Conservation (phyloP, 2,797 vertebrate genomes). For the Microchirus variegatus region DNA sequence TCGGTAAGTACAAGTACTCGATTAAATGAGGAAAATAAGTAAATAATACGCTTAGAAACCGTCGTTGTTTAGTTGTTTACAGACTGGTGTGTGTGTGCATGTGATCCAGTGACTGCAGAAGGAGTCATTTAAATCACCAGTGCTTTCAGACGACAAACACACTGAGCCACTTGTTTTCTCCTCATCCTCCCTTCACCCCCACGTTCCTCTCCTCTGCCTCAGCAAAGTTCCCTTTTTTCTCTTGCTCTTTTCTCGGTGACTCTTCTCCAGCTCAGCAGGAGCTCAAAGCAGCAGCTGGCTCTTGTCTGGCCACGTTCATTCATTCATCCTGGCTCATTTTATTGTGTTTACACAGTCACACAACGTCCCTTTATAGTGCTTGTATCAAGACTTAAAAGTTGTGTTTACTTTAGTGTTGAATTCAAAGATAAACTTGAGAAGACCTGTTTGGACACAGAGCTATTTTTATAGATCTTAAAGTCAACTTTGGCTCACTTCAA, state of each 20-base stretch:
- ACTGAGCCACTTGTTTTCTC: constrained; percentile 60
- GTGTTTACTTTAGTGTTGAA: no score
- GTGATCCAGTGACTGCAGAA: constrained; percentile 35
- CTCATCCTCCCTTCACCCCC: neutral
- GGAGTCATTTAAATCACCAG: constrained; percentile 51
- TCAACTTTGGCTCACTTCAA: no score
- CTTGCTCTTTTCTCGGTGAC: constrained; percentile 11
- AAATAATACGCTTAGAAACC: no score
- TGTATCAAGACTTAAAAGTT: neutral
- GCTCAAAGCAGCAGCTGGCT: constrained; percentile 53
- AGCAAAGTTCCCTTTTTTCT: constrained; percentile 25
- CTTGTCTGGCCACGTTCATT: constrained; percentile 31
- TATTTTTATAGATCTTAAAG: no score
- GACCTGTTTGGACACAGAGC: no score
- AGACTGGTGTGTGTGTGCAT: constrained; percentile 1
- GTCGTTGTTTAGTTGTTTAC: no score
- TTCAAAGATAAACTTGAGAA: neutral
- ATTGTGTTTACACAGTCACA: neutral
- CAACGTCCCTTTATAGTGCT: neutral
- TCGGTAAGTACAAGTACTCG: no score
- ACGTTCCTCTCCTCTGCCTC: constrained; percentile 55
- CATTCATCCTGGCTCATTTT: constrained; percentile 46
- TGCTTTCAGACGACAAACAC: constrained; percentile 50
- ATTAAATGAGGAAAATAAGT: no score
- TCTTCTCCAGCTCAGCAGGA: constrained; percentile 21